phyloP scores from a whole-genome alignment of 2,888 invertebrate species.

The Acronicta psi region DNA sequence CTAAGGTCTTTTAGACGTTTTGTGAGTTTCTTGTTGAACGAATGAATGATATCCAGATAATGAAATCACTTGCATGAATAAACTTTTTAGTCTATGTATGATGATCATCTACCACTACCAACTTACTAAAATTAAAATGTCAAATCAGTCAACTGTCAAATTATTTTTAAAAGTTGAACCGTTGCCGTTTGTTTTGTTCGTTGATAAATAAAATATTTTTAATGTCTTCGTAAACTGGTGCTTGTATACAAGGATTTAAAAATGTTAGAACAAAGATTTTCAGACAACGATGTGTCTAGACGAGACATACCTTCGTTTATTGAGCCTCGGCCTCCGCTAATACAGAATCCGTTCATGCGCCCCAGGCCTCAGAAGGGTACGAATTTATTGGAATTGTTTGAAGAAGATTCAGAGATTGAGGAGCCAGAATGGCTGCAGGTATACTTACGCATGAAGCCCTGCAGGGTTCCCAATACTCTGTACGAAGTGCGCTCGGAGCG shows the following conservation, averaged over 20 bases:
- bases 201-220: conserved; percentile 5
- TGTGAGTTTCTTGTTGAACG: background rate
- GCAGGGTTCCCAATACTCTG: conserved; percentile 69
- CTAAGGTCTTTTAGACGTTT: conserved; percentile 27
- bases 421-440: conserved; percentile 85
- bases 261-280: conserved; percentile 71
- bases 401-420: conserved; percentile 77
- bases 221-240: conserved; percentile 20
- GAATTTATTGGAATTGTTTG: conserved; percentile 79
- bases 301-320: conserved; percentile 85
- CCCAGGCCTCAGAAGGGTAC: conserved; percentile 81
- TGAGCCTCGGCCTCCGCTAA: conserved; percentile 81
- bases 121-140: conserved; percentile 24
- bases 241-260: conserved; percentile 15
- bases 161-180: conserved; percentile 60
- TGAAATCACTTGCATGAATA: no score
- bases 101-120: conserved; percentile 17
- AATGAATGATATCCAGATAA: no score
- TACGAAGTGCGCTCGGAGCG: conserved; percentile 79
- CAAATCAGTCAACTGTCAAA: conserved; percentile 13
- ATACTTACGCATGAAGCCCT: conserved; percentile 87
- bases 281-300: conserved; percentile 69
- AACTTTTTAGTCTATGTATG: conserved; percentile 2
- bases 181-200: conserved; percentile 60
- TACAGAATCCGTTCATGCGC: conserved; percentile 83